Conservation (phyloP, 1,140 invertebrate genomes). For the Penaeus indicus region DNA sequence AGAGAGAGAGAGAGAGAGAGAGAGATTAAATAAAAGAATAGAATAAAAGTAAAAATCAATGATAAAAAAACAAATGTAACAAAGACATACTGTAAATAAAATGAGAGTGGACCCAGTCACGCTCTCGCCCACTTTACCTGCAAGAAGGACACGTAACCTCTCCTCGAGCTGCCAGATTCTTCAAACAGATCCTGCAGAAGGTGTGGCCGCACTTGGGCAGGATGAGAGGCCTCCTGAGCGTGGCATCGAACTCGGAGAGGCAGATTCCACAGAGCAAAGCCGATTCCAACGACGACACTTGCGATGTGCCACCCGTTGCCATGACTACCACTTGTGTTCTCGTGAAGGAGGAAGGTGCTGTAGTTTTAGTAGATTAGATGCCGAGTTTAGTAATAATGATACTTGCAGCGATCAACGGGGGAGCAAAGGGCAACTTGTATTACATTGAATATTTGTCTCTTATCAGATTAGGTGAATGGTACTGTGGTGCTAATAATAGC, state of each 20-base stretch:
- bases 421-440: no score
- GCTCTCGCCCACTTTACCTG: background rate
- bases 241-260: slow-evolving; percentile 25
- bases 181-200: slow-evolving; percentile 45
- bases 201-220: slow-evolving; percentile 47
- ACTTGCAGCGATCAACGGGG: no score
- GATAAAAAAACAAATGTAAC: background rate
- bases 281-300: background rate
- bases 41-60: background rate
- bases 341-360: no score
- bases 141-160: slow-evolving; percentile 16
- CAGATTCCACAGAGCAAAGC: background rate
- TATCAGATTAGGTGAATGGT: no score
- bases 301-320: background rate
- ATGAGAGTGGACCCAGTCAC: background rate
- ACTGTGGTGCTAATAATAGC: no score
- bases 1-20: background rate
- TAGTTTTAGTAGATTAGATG: no score
- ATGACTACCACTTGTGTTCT: background rate
- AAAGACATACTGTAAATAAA: background rate
- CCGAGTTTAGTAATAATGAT: no score
- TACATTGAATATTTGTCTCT: no score
- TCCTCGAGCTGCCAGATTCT: background rate
- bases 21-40: background rate
- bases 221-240: slow-evolving; percentile 21